These are phyloP conservation scores for Pinna nobilis DNA, from an alignment of 1,140 invertebrate species.

Conservation along the genomic window DNA sequence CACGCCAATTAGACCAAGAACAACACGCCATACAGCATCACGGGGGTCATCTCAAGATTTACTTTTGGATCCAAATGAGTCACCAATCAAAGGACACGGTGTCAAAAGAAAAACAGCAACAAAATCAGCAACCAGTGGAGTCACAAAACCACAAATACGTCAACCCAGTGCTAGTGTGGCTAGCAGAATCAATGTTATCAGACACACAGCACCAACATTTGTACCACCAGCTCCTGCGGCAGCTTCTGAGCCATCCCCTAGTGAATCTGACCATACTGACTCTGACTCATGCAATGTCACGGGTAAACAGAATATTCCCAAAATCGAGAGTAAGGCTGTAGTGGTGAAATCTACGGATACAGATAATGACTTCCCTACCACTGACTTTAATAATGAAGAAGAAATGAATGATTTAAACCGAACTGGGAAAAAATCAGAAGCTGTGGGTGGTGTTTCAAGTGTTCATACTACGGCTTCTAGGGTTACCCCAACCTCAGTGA, in stretches of 20 bases:
- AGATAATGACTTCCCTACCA: conserved; percentile 69
- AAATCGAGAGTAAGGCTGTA: conserved; percentile 39
- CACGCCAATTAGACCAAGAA: conserved; percentile 63
- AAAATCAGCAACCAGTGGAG: conserved; percentile 22
- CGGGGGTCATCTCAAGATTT: conserved; percentile 36
- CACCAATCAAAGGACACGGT: conserved; percentile 67
- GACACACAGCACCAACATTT: conserved; percentile 25
- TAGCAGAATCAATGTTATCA: conserved; percentile 21
- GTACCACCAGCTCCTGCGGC: background rate
- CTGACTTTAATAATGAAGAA: conserved; percentile 69
- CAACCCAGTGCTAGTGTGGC: conserved; percentile 25
- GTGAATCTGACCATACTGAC: conserved; percentile 65
- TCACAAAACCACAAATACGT: conserved; percentile 30
- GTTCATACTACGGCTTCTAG: background rate
- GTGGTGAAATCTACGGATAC: conserved; percentile 64
- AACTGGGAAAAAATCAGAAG: conserved; percentile 41
- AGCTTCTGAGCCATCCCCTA: conserved; percentile 38
- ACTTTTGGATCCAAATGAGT: conserved; percentile 61
- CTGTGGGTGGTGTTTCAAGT: conserved; percentile 15
- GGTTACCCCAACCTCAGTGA: background rate
- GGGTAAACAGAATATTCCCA: conserved; percentile 32
- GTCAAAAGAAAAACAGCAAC: conserved; percentile 46
- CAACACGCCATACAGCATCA: conserved; percentile 41
- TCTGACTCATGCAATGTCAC: conserved; percentile 66
- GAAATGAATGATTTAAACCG: conserved; percentile 69